Percentiles rank a stretch among this genome's conserved stretches.
phyloP scores from a whole-genome alignment of 2,113 vertebrate genomes.

The Pungitius pungitius region DNA sequence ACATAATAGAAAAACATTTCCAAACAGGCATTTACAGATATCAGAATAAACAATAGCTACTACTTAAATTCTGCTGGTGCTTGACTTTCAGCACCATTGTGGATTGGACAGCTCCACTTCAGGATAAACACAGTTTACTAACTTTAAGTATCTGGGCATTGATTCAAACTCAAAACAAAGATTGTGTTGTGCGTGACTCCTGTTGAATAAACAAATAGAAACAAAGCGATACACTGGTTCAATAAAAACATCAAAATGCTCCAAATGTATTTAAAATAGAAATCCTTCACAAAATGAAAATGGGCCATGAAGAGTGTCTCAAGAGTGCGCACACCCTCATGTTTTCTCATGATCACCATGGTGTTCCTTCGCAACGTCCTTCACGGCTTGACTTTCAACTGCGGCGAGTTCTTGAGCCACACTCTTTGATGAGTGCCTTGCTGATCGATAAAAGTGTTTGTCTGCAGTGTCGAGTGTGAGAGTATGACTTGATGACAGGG shows the following conservation, averaged over 20 bases:
- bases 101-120: constrained; percentile 42
- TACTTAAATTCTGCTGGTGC: not conserved
- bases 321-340: not conserved
- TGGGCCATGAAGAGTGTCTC: not conserved
- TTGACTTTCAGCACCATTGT: constrained; percentile 34
- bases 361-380: not conserved
- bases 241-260: not conserved
- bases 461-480: not conserved
- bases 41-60: not conserved
- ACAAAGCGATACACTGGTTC: not conserved
- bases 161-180: not conserved
- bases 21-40: not conserved
- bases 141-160: not conserved
- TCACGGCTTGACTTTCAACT: not conserved
- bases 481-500: constrained; percentile 1
- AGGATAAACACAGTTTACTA: not conserved
- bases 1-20: not conserved
- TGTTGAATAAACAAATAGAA: not conserved
- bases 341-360: not conserved
- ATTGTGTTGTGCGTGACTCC: not conserved
- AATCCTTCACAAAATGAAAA: not conserved
- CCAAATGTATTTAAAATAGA: not conserved
- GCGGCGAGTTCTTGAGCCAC: not conserved
- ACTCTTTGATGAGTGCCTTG: constrained; percentile 9
- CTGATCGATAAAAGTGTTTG: constrained; percentile 14